phyloP scores from a whole-genome alignment of 23 tunicate species.

The Aplidium turbinatum region DNA sequence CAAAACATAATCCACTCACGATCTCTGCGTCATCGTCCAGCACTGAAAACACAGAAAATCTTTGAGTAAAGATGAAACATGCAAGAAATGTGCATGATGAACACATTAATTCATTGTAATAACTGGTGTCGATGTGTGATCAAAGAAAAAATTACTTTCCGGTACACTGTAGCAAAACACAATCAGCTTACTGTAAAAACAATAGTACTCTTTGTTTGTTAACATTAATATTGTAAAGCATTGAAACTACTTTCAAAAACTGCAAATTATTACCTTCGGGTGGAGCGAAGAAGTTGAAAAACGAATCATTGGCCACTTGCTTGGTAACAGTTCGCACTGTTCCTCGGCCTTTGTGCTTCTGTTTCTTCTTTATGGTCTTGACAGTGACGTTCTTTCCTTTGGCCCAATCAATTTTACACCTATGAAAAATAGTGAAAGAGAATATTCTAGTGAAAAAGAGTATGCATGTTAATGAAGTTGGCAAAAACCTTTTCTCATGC shows the following conservation, averaged over 20 bases:
- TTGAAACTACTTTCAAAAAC: not conserved
- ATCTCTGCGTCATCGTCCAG: slow-evolving; percentile 78
- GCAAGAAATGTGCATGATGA: too few species aligned
- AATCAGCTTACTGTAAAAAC: too few species aligned
- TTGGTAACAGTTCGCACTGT: slow-evolving; percentile 94
- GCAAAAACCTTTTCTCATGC: too few species aligned
- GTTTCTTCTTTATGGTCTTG: slow-evolving; percentile 95
- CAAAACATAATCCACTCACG: slow-evolving; percentile 38
- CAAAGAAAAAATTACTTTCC: too few species aligned
- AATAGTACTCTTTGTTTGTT: too few species aligned
- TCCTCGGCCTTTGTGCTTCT: slow-evolving; percentile 94
- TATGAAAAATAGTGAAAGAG: slow-evolving; percentile 27
- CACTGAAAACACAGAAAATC: slow-evolving; percentile 38
- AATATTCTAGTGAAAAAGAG: too few species aligned
- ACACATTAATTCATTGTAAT: too few species aligned
- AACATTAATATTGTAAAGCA: not conserved
- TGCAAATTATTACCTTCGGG: slow-evolving; percentile 71
- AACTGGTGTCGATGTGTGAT: too few species aligned
- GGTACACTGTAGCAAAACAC: too few species aligned
- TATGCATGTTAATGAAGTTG: too few species aligned
- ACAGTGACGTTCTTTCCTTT: slow-evolving; percentile 97
- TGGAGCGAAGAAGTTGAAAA: slow-evolving; percentile 98
- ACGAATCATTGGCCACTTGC: slow-evolving; percentile 92
- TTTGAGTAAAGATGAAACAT: not conserved
- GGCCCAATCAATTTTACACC: slow-evolving; percentile 96